phyloP scores from a whole-genome alignment of 1,140 invertebrate species.

The Bombus consobrinus region DNA sequence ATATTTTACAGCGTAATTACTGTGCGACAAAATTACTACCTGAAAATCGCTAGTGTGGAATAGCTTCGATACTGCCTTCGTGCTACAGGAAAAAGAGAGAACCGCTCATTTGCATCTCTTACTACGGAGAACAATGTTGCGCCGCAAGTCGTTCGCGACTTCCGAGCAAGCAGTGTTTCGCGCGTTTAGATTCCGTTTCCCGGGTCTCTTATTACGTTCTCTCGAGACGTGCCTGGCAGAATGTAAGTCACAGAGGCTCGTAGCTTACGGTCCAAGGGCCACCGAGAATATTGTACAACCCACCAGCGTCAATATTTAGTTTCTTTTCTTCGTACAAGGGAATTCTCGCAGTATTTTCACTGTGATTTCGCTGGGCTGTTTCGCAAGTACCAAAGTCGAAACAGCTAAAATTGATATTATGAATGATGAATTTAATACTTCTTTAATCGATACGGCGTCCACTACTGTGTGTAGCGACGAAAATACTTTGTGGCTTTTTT shows the following conservation, averaged over 20 bases:
- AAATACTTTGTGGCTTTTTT: not conserved
- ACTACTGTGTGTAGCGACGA: no score
- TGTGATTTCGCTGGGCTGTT: not conserved
- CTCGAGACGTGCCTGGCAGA: conserved; percentile 5
- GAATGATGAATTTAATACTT: not conserved
- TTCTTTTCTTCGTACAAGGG: not conserved
- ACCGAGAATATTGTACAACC: not conserved
- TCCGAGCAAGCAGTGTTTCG: not conserved
- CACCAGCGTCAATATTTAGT: conserved; percentile 41
- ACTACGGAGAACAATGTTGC: not conserved
- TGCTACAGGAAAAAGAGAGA: not conserved
- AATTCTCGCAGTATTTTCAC: not conserved
- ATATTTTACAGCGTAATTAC: not conserved
- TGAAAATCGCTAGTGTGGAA: not conserved
- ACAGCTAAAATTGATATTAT: not conserved
- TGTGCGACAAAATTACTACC: not conserved
- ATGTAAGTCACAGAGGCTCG: conserved; percentile 28
- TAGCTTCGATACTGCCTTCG: not conserved
- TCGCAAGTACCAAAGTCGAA: not conserved
- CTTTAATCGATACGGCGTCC: no score
- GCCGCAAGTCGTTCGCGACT: not conserved
- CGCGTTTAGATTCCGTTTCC: conserved; percentile 31
- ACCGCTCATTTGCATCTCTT: not conserved
- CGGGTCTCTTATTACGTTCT: conserved; percentile 37
- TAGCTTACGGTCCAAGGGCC: conserved; percentile 15